Evolutionary conservation across 2,113 vertebrate species (phyloP).

Genomic region (Orientallactaga bullata): DNA sequence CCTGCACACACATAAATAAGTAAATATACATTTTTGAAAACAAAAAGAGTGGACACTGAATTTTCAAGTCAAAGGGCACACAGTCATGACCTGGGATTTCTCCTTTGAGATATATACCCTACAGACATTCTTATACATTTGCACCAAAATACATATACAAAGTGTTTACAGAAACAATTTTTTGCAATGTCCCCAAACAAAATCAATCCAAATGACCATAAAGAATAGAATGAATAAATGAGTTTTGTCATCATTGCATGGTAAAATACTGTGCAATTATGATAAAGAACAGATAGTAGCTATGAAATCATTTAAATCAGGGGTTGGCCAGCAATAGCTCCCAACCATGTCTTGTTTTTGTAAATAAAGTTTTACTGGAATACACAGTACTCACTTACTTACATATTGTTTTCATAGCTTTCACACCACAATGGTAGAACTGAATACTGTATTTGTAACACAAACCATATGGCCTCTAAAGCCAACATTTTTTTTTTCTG

Average conservation of each 20-base stretch:
- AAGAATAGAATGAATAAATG: not conserved
- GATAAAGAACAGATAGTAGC: not conserved
- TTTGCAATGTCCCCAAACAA: not conserved
- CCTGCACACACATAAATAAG: too few relatives aligned
- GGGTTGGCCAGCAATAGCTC: not conserved
- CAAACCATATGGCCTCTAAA: not conserved
- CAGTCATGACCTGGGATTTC: not conserved
- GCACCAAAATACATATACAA: not conserved
- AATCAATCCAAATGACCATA: constrained; percentile 22
- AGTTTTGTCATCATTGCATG: not conserved
- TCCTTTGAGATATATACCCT: not conserved
- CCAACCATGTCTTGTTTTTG: not conserved
- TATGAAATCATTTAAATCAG: not conserved
- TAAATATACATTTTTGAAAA: too few relatives aligned
- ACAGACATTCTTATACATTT: not conserved
- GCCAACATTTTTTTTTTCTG: not conserved
- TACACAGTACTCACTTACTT: not conserved
- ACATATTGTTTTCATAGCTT: not conserved
- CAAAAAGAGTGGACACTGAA: not conserved
- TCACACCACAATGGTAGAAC: not conserved
- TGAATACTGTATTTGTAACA: not conserved
- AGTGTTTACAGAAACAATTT: not conserved
- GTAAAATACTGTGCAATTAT: not conserved
- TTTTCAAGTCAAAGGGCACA: not conserved
- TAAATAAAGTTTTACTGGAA: constrained; percentile 16